Base-by-base conservation (phyloP, 2,888 invertebrate species). In the Aricia artaxerxes region DNA sequence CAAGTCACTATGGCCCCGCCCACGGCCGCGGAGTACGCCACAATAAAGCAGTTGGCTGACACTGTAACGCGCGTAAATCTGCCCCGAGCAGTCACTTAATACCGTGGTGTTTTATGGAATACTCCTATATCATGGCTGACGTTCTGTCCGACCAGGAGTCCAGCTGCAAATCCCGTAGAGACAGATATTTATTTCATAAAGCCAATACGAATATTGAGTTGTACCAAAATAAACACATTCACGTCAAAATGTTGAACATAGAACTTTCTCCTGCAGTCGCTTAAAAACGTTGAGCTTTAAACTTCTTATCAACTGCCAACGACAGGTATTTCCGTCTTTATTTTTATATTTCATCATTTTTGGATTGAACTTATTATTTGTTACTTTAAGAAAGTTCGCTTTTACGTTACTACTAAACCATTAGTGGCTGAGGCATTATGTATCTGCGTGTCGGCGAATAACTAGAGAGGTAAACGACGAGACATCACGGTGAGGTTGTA, bases 21-120 rank as follows among this genome's bases (percentile, higher is more conserved):
- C 69, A 69, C 69, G 35, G 69, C 35, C 69, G 35, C 16, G 69
- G 64, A 64, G 13, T 38, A 69, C 35, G 64, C 11, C 64, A 69
- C 69, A 69, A 69, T 69, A 69, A 69, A 69, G 69, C 69, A 69
- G 69, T 69, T 69, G 35, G 35, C 69, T 69, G 69, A 69, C 69
- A 69, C 69, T 35, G 64, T 64, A 64, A 57, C 57, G 69, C 24
- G 35, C 4, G 69, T 69, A 69, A 38, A 69, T 69, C 69, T 69
- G 69, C 16, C 35, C 35, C 24, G 11, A 31, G 69, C 69, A 4
- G 69, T 38, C 69, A 69, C 16, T 69, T 69, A 69, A 69, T 69
- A 69, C 69, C 4, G 35, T 5, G 13, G 35, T 38, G 35, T 38
- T 35, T 38, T 38, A 69, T 69, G 35, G 5, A 5, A 4, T 38